Percentiles rank a stretch among this genome's conserved stretches.
These are phyloP conservation scores for Solenopsis invicta DNA, from an alignment of 1,140 invertebrate genomes.

Conservation along the genomic window DNA sequence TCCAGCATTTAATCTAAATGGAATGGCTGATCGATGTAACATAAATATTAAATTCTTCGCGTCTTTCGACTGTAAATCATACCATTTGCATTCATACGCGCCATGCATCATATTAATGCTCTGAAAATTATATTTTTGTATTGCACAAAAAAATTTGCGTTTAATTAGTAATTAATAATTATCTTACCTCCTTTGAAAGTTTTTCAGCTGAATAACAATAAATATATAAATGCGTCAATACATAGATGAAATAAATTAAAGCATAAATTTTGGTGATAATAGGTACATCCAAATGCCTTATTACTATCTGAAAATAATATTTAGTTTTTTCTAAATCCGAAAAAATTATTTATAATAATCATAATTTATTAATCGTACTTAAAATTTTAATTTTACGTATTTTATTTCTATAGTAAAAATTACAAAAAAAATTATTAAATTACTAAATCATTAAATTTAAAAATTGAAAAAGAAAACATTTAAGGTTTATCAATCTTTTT, in stretches of 20 bases:
- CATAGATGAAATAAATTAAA: neutral
- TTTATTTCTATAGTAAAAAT: too few species aligned
- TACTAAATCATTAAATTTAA: too few species aligned
- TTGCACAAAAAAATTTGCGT: too few species aligned
- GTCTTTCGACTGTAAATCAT: neutral
- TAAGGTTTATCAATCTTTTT: neutral
- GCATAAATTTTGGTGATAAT: slow-evolving; percentile 26
- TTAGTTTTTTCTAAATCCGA: too few species aligned
- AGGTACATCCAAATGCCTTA: neutral
- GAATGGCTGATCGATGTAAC: slow-evolving; percentile 14
- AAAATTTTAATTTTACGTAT: too few species aligned
- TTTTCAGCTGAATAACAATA: slow-evolving; percentile 70
- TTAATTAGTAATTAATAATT: too few species aligned
- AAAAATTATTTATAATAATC: too few species aligned
- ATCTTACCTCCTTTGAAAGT: slow-evolving; percentile 15
- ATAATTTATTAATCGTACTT: neutral
- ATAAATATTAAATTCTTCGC: slow-evolving; percentile 30
- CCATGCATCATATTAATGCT: neutral
- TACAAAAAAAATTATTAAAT: too few species aligned
- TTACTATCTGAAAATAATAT: slow-evolving; percentile 56
- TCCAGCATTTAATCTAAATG: slow-evolving; percentile 11
- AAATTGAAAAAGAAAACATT: neutral
- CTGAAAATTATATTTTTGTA: neutral
- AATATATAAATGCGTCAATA: slow-evolving; percentile 58
- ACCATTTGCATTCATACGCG: slow-evolving; percentile 14